phyloP scores from a whole-genome alignment of 2,113 vertebrate genomes.

The Sinosuthora webbiana region DNA sequence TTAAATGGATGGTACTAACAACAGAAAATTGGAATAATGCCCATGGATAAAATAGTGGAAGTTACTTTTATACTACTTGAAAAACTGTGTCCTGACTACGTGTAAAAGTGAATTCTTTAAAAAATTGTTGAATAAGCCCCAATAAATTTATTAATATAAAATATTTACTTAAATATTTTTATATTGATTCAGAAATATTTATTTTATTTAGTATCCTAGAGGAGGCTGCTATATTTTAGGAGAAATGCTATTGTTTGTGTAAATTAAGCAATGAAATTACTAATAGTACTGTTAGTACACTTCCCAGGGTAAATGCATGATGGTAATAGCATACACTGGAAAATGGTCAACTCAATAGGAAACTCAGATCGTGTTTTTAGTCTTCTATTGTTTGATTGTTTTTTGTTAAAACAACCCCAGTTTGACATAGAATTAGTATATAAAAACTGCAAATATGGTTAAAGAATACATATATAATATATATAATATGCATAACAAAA shows the following conservation, averaged over 20 bases:
- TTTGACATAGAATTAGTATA: not conserved
- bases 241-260: slow-evolving; percentile 9
- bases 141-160: slow-evolving; percentile 14
- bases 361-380: not conserved
- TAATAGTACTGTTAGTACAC: slow-evolving; percentile 1
- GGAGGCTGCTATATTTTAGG: slow-evolving; percentile 36
- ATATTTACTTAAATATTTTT: not conserved
- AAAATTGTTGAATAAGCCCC: not conserved
- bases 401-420: not conserved
- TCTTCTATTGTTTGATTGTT: not conserved
- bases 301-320: not conserved
- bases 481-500: not conserved
- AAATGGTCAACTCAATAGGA: slow-evolving; percentile 29
- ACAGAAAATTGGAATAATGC: not conserved
- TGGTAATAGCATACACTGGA: not conserved
- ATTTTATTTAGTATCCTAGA: not conserved
- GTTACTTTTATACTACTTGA: not conserved
- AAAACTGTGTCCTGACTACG: slow-evolving; percentile 11
- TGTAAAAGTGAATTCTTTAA: not conserved
- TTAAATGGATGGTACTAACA: not conserved
- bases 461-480: not conserved
- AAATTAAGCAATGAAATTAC: slow-evolving; percentile 19
- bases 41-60: not conserved
- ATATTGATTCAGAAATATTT: slow-evolving; percentile 32
- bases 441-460: not conserved